A percentile compares a stretch with the other conserved stretches of the same genome.
These are phyloP conservation scores for Drosophila auraria DNA, from an alignment of 1,140 invertebrate species.

Conservation along the genomic window DNA sequence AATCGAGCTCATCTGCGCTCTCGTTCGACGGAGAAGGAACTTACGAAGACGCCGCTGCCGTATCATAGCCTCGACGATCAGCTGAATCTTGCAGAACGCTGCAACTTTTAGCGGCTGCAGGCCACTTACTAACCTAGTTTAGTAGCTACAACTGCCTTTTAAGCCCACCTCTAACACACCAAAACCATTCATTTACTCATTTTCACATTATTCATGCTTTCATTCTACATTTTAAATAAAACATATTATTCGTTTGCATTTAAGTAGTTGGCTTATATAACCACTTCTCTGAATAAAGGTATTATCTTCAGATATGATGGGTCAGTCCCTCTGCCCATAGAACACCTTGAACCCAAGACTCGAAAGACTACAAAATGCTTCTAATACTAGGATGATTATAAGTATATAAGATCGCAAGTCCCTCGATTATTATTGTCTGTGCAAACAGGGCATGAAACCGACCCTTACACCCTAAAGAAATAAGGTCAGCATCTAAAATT, in stretches of 20 bases:
- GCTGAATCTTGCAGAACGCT: constrained; percentile 47
- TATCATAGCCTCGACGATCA: constrained; percentile 64
- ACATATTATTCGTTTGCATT: constrained; percentile 28
- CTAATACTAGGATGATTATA: too few species aligned
- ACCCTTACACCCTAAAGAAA: too few species aligned
- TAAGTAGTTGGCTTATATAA: not conserved
- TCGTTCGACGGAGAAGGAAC: constrained; percentile 63
- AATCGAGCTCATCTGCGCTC: constrained; percentile 71
- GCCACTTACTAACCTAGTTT: constrained; percentile 53
- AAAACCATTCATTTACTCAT: constrained; percentile 14
- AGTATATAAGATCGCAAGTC: too few species aligned
- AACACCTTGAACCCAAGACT: too few species aligned
- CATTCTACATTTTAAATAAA: constrained; percentile 32
- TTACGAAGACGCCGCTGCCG: constrained; percentile 44
- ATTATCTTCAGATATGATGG: too few species aligned
- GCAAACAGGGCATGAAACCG: too few species aligned
- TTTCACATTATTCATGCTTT: constrained; percentile 14
- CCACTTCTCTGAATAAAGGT: too few species aligned
- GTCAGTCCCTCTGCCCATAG: too few species aligned
- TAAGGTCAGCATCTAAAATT: too few species aligned
- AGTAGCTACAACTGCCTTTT: constrained; percentile 46
- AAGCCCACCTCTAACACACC: constrained; percentile 27
- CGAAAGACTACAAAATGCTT: too few species aligned
- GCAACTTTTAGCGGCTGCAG: constrained; percentile 34
- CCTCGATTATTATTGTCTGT: too few species aligned